Evolutionary conservation across 2,797 vertebrate species (phyloP).

Genomic region (Urocyon cinereoargenteus): DNA sequence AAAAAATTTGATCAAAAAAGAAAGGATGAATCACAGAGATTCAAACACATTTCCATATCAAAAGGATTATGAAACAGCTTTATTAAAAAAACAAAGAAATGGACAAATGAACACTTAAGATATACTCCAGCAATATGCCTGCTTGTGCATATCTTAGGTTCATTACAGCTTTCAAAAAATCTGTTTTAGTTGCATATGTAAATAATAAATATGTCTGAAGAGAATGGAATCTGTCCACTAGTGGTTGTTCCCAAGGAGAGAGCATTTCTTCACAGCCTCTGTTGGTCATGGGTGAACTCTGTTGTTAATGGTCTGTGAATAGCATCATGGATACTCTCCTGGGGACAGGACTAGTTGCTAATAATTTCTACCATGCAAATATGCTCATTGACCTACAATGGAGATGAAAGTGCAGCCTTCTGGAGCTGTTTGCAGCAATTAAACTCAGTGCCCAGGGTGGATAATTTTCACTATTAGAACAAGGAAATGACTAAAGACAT

Average conservation of each 20-base stretch:
- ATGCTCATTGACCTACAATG: slow-evolving; percentile 80
- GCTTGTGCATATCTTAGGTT: background rate
- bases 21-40: background rate
- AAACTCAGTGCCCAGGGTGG: slow-evolving; percentile 64
- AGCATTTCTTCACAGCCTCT: slow-evolving; percentile 60
- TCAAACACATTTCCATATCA: background rate
- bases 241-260: slow-evolving; percentile 66
- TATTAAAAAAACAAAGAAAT: background rate
- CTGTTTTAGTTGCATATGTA: background rate
- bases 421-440: slow-evolving; percentile 76
- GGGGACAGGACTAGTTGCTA: slow-evolving; percentile 78
- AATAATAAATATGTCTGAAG: slow-evolving; percentile 17
- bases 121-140: background rate
- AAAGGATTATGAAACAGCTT: background rate
- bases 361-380: slow-evolving; percentile 82
- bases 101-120: background rate
- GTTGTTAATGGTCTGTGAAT: slow-evolving; percentile 80
- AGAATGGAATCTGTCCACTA: slow-evolving; percentile 37
- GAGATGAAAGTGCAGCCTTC: slow-evolving; percentile 70
- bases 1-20: background rate
- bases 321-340: slow-evolving; percentile 72
- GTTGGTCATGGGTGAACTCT: slow-evolving; percentile 78
- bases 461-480: slow-evolving; percentile 66
- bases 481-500: background rate
- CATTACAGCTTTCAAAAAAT: slow-evolving; percentile 58